Conservation (phyloP, 2,797 vertebrate genomes). For the Hirundo rustica region DNA sequence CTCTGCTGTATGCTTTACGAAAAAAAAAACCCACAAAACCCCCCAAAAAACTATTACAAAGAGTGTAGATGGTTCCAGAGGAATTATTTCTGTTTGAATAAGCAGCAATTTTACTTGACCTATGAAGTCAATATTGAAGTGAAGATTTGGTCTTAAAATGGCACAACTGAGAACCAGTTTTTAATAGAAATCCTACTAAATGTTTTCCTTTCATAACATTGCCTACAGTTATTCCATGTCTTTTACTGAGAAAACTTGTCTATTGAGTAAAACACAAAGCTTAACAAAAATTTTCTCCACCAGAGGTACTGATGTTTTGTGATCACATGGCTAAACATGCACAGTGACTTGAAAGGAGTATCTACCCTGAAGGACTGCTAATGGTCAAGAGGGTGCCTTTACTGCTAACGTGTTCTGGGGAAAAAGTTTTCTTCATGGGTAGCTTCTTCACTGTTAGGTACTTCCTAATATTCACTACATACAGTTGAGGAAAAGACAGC, state of each 20-base stretch:
- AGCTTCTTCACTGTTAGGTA: neutral
- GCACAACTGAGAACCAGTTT: neutral
- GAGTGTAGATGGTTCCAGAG: neutral
- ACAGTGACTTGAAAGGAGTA: neutral
- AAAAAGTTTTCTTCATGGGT: neutral
- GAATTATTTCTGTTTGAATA: slow-evolving; percentile 39
- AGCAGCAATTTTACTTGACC: slow-evolving; percentile 44
- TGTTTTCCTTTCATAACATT: neutral
- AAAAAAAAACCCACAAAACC: neutral
- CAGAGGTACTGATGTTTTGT: neutral
- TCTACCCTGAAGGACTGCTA: neutral
- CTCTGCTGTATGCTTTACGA: neutral
- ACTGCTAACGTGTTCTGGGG: neutral
- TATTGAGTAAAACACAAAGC: neutral
- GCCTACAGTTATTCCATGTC: neutral
- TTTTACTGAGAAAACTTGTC: neutral
- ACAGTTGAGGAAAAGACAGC: neutral
- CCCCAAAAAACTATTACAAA: neutral
- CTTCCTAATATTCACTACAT: neutral
- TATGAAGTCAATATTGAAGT: slow-evolving; percentile 22
- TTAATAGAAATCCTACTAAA: slow-evolving; percentile 6
- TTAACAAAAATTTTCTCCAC: neutral
- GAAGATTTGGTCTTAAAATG: slow-evolving; percentile 4
- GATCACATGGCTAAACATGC: neutral
- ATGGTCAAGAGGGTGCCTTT: neutral